Base-by-base conservation (phyloP, 2,113 vertebrate species). In the Podiceps cristatus region DNA sequence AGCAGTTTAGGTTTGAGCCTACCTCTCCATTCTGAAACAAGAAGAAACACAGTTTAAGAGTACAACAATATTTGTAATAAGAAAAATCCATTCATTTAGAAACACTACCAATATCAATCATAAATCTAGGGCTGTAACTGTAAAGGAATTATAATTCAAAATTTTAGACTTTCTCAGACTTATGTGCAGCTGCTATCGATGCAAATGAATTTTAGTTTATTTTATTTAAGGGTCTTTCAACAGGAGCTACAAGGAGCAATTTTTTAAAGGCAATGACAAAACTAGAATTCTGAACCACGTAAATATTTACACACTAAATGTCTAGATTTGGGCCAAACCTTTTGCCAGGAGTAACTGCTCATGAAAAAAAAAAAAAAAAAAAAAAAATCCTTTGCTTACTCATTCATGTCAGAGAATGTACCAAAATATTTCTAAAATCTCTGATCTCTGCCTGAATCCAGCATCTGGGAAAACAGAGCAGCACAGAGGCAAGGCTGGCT, bases 1-100 rank as follows among this genome's bases (percentile, higher is more conserved):
- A 96, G 91, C 69, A 95, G 93, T 68, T 96, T 78, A 94, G 87
- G 88, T 96, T 87, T 45, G n/a, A 93, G 97, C 98, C 88, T 99
- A 99, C 99, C 99, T 99, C 98, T 97, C 98, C 99, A 84, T 99
- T 98, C 99, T 99, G 98, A 94, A 99, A 99, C 40, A 92, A 95
- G 98, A 98, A 98, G 80, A 98, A 92, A 71, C 59, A 96, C 17
- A 93, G 35, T 84, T 95, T 95, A 82, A 94, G 80, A 75, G 22
- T 95, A 88, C 19, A 67, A 60, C 40, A 93, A 62, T 44, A 42
- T 33, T 78, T 52, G 31, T 50, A 71, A 75, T 74, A 86, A 66
- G 76, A 72, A 96, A 96, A 97, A 92, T 72, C 5, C 9, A 82
- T 73, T 86, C 3, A 75, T 53, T 84, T 71, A 13, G 79, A 82